phyloP scores from a whole-genome alignment of 2,888 invertebrate species.

The Carabus problematicus region DNA sequence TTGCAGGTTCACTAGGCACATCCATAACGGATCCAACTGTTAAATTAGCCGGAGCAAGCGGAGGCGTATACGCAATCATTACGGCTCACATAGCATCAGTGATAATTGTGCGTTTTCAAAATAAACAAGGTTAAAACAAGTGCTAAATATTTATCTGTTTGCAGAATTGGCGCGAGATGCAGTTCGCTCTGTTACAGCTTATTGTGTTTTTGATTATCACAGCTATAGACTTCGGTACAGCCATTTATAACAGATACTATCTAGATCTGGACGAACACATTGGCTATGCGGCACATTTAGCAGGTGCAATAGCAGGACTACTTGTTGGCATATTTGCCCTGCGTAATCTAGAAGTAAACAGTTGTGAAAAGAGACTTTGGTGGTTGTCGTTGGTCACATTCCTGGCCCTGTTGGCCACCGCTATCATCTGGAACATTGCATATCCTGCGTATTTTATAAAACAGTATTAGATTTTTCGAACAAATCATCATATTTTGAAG shows the following conservation, averaged over 20 bases:
- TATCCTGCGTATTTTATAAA: slow-evolving; percentile 54
- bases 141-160: too few relatives aligned
- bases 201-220: slow-evolving; percentile 83
- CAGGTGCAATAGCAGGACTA: slow-evolving; percentile 86
- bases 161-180: slow-evolving; percentile 98
- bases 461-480: slow-evolving; percentile 2
- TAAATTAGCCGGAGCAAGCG: slow-evolving; percentile 90
- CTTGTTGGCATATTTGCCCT: slow-evolving; percentile 71
- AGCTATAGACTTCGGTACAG: slow-evolving; percentile 85
- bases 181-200: slow-evolving; percentile 86
- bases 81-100: slow-evolving; percentile 93
- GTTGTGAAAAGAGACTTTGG: slow-evolving; percentile 68
- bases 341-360: slow-evolving; percentile 66
- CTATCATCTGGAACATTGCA: slow-evolving; percentile 64
- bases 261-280: slow-evolving; percentile 76
- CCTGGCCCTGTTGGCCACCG: slow-evolving; percentile 60
- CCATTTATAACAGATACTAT: slow-evolving; percentile 87
- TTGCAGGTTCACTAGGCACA: slow-evolving; percentile 84
- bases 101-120: slow-evolving; percentile 72
- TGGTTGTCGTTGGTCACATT: slow-evolving; percentile 65
- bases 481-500: too few relatives aligned
- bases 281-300: slow-evolving; percentile 94
- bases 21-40: slow-evolving; percentile 81
- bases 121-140: background rate
- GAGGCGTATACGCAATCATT: slow-evolving; percentile 93